A percentile compares a stretch with the other conserved stretches of the same genome.
phyloP scores from a whole-genome alignment of 2,113 vertebrate genomes.

The Microcebus jonahi region DNA sequence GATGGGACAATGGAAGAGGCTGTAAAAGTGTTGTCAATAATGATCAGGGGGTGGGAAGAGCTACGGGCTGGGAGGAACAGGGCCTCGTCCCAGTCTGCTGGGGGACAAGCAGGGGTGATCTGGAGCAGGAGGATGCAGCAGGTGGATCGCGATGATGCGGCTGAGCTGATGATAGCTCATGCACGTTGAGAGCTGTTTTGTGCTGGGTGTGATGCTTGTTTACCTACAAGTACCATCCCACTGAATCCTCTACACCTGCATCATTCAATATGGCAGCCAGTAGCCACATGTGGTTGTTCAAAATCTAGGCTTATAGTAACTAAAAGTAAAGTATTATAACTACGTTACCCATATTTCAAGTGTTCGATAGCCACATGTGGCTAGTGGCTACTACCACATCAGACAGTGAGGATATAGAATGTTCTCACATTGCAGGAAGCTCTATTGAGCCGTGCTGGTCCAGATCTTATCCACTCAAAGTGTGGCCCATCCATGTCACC shows the following conservation, averaged over 20 bases:
- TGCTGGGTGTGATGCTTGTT: background rate
- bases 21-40: background rate
- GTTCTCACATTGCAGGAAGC: too few species aligned
- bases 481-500: background rate
- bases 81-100: background rate
- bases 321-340: background rate
- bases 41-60: background rate
- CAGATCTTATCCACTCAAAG: background rate
- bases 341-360: background rate
- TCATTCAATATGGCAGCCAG: background rate
- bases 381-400: background rate
- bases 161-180: fast-evolving
- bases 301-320: background rate
- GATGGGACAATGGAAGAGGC: background rate
- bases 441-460: background rate
- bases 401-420: background rate
- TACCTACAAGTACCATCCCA: background rate
- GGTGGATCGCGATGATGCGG: background rate
- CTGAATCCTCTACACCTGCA: background rate
- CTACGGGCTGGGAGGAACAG: background rate
- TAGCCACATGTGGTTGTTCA: background rate
- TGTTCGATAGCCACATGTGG: background rate
- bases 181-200: background rate
- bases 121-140: background rate
- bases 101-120: background rate